Evolutionary conservation across 2,113 vertebrate genomes (phyloP).

Genomic region (Anarrhichthys ocellatus): DNA sequence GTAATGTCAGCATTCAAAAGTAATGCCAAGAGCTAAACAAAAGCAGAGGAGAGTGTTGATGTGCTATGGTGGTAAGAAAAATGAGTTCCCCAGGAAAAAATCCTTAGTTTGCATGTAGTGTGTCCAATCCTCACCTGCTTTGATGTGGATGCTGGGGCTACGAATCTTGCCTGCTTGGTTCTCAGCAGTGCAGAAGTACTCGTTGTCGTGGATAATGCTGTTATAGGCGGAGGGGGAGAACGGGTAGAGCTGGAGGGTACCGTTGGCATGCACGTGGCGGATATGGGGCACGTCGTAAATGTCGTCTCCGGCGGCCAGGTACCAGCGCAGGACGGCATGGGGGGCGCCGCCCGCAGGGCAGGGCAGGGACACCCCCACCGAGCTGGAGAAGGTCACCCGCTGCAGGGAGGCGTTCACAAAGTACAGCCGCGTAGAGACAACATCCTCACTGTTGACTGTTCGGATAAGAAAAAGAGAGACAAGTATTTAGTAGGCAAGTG

Average conservation of each 20-base stretch:
- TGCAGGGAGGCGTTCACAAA: constrained; percentile 99
- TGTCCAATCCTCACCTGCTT: constrained; percentile 90
- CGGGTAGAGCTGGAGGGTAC: constrained; percentile 98
- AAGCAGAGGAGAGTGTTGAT: neutral
- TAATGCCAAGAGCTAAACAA: neutral
- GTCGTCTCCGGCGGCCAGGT: constrained; percentile 98
- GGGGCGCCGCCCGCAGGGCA: constrained; percentile 98
- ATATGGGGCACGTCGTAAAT: constrained; percentile 99
- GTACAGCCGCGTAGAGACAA: constrained; percentile 96
- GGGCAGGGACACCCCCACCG: constrained; percentile 95
- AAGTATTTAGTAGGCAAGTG: constrained; percentile 89
- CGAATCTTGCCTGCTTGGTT: constrained; percentile 98
- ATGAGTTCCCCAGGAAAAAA: neutral
- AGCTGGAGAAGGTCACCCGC: constrained; percentile 99
- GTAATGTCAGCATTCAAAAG: neutral
- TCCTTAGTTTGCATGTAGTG: neutral
- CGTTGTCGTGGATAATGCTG: constrained; percentile 99
- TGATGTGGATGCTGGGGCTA: constrained; percentile 96
- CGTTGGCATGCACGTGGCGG: constrained; percentile 98
- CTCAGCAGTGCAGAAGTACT: constrained; percentile 99
- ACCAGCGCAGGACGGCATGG: constrained; percentile 97
- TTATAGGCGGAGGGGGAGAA: constrained; percentile 99
- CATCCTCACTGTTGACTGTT: constrained; percentile 94
- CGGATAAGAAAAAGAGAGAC: constrained; percentile 80
- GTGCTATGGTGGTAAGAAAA: neutral